Evolutionary conservation across 2,113 vertebrate species (phyloP).

Genomic region (Syngnathoides biaculeatus): DNA sequence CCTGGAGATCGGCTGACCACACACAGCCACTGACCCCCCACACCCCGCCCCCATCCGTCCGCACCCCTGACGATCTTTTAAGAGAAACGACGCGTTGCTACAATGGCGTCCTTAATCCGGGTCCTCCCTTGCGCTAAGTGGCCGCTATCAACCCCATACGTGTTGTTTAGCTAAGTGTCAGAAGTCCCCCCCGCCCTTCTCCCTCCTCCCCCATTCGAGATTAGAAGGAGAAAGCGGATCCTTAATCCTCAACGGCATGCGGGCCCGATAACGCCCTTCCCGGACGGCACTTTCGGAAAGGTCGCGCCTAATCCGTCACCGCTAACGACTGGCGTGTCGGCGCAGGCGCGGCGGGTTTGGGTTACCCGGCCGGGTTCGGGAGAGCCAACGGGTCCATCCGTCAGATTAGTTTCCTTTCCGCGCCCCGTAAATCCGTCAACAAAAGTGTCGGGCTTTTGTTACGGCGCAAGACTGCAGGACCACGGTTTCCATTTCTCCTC

Average conservation of each 20-base stretch:
- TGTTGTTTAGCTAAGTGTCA: constrained; percentile 58
- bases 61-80: constrained; percentile 24
- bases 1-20: constrained; percentile 1
- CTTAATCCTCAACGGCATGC: constrained; percentile 62
- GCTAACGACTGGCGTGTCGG: constrained; percentile 63
- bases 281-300: constrained; percentile 52
- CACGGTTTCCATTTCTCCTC: neutral
- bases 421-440: constrained; percentile 69
- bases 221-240: constrained; percentile 64
- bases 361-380: constrained; percentile 43
- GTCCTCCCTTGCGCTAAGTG: too few species aligned
- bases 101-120: constrained; percentile 29
- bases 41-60: neutral
- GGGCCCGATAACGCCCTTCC: constrained; percentile 48
- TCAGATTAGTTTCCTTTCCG: constrained; percentile 54
- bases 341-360: constrained; percentile 65
- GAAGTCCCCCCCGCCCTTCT: neutral
- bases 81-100: constrained; percentile 33
- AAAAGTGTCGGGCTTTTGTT: constrained; percentile 59
- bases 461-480: constrained; percentile 54
- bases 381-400: too few species aligned
- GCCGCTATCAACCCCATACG: constrained; percentile 30
- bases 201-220: constrained; percentile 32
- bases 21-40: neutral
- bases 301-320: constrained; percentile 67